A percentile compares a stretch with the other conserved stretches of the same genome.
Evolutionary conservation across 2,797 vertebrate species (phyloP).

Genomic region (Lithobates pipiens): DNA sequence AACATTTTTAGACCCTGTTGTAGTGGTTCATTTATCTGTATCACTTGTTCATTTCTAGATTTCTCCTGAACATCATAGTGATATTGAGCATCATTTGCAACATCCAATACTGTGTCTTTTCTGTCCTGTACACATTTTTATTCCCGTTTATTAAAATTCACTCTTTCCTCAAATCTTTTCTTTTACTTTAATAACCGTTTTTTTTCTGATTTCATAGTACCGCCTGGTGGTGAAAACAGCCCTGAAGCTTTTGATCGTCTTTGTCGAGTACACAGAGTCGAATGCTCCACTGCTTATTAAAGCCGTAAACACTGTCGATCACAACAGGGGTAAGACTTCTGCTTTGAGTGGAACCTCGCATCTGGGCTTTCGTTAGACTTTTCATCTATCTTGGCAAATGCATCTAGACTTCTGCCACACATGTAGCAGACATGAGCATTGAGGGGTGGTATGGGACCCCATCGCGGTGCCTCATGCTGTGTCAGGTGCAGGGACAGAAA

Average conservation of each 20-base stretch:
- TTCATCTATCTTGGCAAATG: neutral
- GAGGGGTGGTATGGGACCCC: neutral
- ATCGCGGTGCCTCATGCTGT: neutral
- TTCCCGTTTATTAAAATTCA: too few species aligned
- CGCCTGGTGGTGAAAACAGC: slow-evolving; percentile 94
- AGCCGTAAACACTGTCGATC: slow-evolving; percentile 82
- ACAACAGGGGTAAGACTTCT: slow-evolving; percentile 77
- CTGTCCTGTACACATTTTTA: too few species aligned
- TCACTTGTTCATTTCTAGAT: neutral
- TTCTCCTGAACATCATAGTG: too few species aligned
- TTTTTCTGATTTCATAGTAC: slow-evolving; percentile 75
- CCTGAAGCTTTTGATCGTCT: slow-evolving; percentile 95
- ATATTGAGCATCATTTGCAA: too few species aligned
- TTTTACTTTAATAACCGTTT: neutral
- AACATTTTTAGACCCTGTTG: too few species aligned
- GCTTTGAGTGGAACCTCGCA: neutral
- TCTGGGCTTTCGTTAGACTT: neutral
- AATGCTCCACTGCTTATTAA: slow-evolving; percentile 86
- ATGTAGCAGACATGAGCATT: neutral
- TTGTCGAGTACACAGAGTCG: slow-evolving; percentile 90
- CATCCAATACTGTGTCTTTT: too few species aligned
- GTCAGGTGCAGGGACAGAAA: slow-evolving; percentile 13
- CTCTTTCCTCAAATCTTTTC: too few species aligned
- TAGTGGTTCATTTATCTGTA: too few species aligned
- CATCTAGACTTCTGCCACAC: neutral